phyloP scores from a whole-genome alignment of 2,797 vertebrate genomes.

The Periparus ater region DNA sequence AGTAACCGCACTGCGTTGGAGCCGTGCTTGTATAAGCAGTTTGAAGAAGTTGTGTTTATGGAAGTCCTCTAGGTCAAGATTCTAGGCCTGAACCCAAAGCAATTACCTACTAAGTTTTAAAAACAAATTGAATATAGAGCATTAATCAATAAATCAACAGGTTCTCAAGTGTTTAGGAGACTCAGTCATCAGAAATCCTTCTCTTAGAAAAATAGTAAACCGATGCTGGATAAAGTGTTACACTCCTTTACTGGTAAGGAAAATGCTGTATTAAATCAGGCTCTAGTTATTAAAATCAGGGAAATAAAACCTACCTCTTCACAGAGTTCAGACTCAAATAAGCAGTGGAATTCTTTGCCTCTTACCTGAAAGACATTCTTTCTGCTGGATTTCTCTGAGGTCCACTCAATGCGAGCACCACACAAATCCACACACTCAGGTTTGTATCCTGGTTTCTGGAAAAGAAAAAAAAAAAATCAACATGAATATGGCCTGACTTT shows the following conservation, averaged over 20 bases:
- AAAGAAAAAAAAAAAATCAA: neutral
- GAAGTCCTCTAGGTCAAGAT: constrained; percentile 74
- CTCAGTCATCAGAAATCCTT: constrained; percentile 49
- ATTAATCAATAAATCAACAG: constrained; percentile 71
- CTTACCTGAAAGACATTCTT: constrained; percentile 93
- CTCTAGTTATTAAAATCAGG: constrained; percentile 19
- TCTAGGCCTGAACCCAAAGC: constrained; percentile 62
- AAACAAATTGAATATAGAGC: constrained; percentile 65
- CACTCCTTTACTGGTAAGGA: neutral
- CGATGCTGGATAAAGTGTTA: constrained; percentile 39
- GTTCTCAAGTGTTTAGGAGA: constrained; percentile 66
- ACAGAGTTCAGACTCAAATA: neutral
- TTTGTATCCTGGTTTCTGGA: constrained; percentile 86
- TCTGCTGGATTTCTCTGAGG: constrained; percentile 89
- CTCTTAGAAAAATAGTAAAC: constrained; percentile 50
- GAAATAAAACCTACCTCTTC: constrained; percentile 32
- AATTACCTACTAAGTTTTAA: constrained; percentile 67
- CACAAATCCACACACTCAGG: constrained; percentile 85
- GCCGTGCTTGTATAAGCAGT: constrained; percentile 76
- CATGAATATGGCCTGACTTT: neutral
- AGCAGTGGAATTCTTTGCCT: constrained; percentile 30
- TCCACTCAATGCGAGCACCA: constrained; percentile 87
- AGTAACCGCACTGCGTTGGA: constrained; percentile 79
- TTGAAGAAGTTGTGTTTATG: constrained; percentile 78
- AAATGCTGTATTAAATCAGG: neutral